Evolutionary conservation across 2,888 invertebrate genomes (phyloP).

Genomic region (Lycophotia porphyrea): DNA sequence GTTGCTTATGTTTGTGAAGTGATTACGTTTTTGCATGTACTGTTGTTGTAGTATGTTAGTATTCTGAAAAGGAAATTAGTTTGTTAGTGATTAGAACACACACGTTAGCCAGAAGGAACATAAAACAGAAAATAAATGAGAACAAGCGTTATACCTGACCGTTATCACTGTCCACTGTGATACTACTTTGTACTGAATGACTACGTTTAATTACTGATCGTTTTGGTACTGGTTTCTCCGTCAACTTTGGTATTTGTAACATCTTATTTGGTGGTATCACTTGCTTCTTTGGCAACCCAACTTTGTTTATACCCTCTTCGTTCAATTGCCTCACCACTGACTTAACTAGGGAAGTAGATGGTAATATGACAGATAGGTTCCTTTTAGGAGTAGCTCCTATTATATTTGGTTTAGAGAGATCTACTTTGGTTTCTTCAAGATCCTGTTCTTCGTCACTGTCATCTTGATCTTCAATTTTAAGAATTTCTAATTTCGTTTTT

Average conservation of each 20-base stretch:
- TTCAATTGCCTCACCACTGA: constrained; percentile 85
- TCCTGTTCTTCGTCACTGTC: constrained; percentile 65
- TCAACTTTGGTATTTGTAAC: constrained; percentile 88
- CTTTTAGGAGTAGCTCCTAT: constrained; percentile 87
- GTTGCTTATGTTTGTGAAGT: constrained; percentile 88
- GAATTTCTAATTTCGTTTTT: constrained; percentile 64
- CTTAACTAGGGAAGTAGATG: constrained; percentile 86
- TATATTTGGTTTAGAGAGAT: constrained; percentile 83
- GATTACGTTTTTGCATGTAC: constrained; percentile 90
- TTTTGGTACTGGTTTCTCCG: constrained; percentile 88
- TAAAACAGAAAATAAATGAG: constrained; percentile 63
- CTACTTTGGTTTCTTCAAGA: constrained; percentile 65
- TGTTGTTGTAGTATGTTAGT: constrained; percentile 90
- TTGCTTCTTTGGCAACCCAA: constrained; percentile 84
- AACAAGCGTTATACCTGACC: constrained; percentile 87
- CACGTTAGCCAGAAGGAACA: constrained; percentile 61
- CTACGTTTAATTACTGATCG: constrained; percentile 84
- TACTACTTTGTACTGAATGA: constrained; percentile 85
- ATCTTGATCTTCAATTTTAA: constrained; percentile 64
- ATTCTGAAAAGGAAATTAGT: constrained; percentile 89
- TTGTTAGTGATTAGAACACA: constrained; percentile 82
- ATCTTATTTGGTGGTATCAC: constrained; percentile 86
- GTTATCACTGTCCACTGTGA: constrained; percentile 79
- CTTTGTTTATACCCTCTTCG: constrained; percentile 83
- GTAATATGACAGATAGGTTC: constrained; percentile 78